These are phyloP conservation scores for Cryptocephalus moraei DNA, from an alignment of 2,888 invertebrate genomes.

Conservation along the genomic window DNA sequence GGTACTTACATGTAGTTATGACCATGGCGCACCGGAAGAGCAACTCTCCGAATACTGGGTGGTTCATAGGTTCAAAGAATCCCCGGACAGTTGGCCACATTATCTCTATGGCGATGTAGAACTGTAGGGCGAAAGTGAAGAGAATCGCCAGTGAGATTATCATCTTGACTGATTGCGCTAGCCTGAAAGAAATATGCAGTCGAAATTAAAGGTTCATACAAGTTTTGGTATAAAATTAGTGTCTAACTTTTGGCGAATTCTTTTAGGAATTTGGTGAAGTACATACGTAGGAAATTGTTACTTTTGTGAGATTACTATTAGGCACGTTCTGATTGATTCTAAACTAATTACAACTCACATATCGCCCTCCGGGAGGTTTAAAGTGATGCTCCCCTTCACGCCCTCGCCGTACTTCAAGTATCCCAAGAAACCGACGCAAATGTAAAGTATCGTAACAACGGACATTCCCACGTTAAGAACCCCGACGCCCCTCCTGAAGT, in stretches of 20 bases:
- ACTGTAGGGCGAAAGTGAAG: constrained; percentile 86
- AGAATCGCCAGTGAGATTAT: constrained; percentile 79
- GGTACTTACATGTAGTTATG: constrained; percentile 70
- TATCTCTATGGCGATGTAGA: constrained; percentile 88
- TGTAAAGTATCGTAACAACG: constrained; percentile 66
- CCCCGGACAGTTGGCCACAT: constrained; percentile 65
- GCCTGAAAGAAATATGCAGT: constrained; percentile 41
- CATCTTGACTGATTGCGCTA: constrained; percentile 73
- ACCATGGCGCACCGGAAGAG: constrained; percentile 63
- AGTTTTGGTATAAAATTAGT: background rate
- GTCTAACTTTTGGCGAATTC: background rate
- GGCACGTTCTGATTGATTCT: no score
- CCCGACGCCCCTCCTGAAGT: constrained; percentile 71
- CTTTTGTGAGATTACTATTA: no score
- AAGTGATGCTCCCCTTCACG: constrained; percentile 75
- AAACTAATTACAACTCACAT: no score
- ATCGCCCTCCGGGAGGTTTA: constrained; percentile 62
- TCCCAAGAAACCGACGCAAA: constrained; percentile 75
- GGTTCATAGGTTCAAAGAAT: constrained; percentile 45
- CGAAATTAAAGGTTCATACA: background rate
- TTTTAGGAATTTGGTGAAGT: no score
- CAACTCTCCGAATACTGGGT: constrained; percentile 55
- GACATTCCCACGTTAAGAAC: constrained; percentile 86
- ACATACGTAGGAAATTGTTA: no score
- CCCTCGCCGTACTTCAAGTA: constrained; percentile 80